phyloP scores from a whole-genome alignment of 2,888 invertebrate species.

The Lasioglossum malachurum region DNA sequence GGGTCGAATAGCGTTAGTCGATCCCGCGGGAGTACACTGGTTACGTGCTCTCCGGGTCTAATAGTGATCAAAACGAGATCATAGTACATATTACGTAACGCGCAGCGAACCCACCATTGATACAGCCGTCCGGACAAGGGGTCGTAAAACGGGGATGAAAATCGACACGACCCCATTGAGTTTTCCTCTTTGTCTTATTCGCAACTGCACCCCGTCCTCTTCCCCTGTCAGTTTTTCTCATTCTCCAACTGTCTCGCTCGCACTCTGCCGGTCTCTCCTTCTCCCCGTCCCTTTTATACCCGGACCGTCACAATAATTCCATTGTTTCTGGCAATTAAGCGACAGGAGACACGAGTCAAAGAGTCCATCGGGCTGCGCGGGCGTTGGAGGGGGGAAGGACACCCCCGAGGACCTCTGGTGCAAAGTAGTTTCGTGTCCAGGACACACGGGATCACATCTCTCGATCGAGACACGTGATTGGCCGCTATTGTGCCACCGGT shows the following conservation, averaged over 20 bases:
- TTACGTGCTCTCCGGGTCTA: conserved; percentile 27
- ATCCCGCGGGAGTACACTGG: conserved; percentile 15
- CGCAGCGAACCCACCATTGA: conserved; percentile 26
- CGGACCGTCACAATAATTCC: conserved; percentile 64
- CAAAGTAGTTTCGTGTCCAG: conserved; percentile 50
- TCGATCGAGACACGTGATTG: conserved; percentile 71
- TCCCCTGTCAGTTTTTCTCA: conserved; percentile 8
- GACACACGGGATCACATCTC: conserved; percentile 67
- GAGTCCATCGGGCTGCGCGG: conserved; percentile 24
- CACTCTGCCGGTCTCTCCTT: background rate
- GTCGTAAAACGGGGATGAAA: conserved; percentile 41
- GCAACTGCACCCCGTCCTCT: background rate
- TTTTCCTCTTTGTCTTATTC: conserved; percentile 21
- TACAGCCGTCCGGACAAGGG: conserved; percentile 28
- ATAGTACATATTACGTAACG: conserved; percentile 41
- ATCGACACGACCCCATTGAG: conserved; percentile 53
- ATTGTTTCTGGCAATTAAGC: conserved; percentile 74
- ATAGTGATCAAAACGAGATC: conserved; percentile 45
- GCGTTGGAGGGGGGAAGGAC: background rate
- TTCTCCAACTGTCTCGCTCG: background rate
- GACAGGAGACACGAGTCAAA: conserved; percentile 52
- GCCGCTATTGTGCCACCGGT: conserved; percentile 72
- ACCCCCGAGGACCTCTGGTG: conserved; percentile 47
- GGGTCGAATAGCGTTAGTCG: background rate
- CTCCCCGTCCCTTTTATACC: conserved; percentile 40